Evolutionary conservation across 1,140 invertebrate species (phyloP), one percentile per base, ranked within the genome.

Genomic region (Arctopsyche grandis): DNA sequence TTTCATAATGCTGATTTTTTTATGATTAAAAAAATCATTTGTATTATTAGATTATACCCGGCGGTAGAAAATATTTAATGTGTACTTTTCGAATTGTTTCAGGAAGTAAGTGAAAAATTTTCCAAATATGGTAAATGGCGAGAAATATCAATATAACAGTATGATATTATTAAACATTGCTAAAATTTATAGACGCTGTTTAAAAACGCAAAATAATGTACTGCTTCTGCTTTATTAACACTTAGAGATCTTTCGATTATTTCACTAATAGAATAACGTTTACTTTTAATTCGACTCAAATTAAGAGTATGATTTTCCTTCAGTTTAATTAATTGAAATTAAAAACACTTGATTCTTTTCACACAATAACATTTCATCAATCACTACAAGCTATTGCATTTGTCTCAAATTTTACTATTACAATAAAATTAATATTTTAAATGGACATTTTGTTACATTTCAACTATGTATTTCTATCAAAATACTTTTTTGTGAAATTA

Each of bases 101-200:
- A 91, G 87, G 87, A 90, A 91, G 89, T 91, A 90, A 90, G 89
- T 89, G 87, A 84, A 84, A 85, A 85, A 85, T 86, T 84, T 85
- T 87, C 84, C 85, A 84, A 86, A 78, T 80, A 76, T 75, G 81
- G 81, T 82, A 80, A 80, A 80, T 63, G 56, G 56, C 56, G 26
- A 76, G 29, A 73, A 24, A 66, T 52, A 22, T 69, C 10, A 21
- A 46, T 19, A 29, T 46, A 78, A 71, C 48, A 24, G 26, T 76
- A 44, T 78, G 80, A 81, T 78, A 73, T 82, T 70, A 63, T 66
- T 46, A 5, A 83, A 76, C 1, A 5, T 52, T 52, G 16, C 16
- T 52, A 60, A 22, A 73, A 66, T 77, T 78, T 78, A 81, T 78
- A 79, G 44, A 78, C n/a, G 58, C 38, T 29, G 21, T 66, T 66